phyloP scores from a whole-genome alignment of 2,888 invertebrate species.

The Cosmorhoe ocellata region DNA sequence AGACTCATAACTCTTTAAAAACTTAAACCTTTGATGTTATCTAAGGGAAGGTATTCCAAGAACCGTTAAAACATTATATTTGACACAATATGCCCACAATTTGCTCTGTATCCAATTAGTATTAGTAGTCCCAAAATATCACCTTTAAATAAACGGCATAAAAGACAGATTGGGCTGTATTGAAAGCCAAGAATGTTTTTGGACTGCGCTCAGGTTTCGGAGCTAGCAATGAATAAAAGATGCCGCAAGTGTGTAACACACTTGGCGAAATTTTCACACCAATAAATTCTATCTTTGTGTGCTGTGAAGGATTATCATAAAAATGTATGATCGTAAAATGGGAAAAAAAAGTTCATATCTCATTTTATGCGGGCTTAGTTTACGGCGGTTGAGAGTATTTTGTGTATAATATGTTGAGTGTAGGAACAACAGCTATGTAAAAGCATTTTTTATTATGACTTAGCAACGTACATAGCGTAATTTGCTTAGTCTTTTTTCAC shows the following conservation, averaged over 20 bases:
- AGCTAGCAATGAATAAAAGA: conserved; percentile 13
- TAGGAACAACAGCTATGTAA: too few species aligned
- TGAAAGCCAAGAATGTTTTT: conserved; percentile 10
- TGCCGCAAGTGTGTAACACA: conserved; percentile 1
- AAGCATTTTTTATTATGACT: too few species aligned
- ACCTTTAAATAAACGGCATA: not conserved
- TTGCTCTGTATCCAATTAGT: too few species aligned
- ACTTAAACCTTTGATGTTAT: too few species aligned
- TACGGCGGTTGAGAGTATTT: conserved; percentile 1
- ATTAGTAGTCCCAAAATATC: too few species aligned
- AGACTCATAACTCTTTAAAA: too few species aligned
- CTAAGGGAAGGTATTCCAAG: too few species aligned
- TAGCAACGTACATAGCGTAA: too few species aligned
- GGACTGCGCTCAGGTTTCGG: conserved; percentile 1
- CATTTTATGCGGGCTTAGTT: conserved; percentile 3
- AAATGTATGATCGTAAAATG: conserved; percentile 13
- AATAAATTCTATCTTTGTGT: conserved; percentile 14
- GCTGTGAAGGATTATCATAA: conserved; percentile 16
- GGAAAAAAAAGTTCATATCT: conserved; percentile 6
- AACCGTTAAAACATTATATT: too few species aligned
- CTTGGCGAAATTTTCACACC: conserved; percentile 7
- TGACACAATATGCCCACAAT: too few species aligned
- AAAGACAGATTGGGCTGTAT: conserved; percentile 4
- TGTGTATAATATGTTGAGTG: too few species aligned
- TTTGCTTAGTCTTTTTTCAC: too few species aligned